Evolutionary conservation across 2,888 invertebrate genomes (phyloP).

Genomic region (Macaria liturata): DNA sequence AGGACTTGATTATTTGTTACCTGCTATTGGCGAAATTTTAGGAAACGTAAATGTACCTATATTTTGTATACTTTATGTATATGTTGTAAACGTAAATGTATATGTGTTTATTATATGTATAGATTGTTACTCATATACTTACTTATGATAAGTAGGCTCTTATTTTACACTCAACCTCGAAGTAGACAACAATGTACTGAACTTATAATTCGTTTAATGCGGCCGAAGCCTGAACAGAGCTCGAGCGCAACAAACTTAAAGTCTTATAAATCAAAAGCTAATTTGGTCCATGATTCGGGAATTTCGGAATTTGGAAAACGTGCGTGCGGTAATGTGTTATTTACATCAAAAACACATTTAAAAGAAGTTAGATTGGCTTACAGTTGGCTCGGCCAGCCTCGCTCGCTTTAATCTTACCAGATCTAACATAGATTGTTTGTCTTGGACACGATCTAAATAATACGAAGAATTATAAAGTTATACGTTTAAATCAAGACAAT

Average conservation of each 20-base stretch:
- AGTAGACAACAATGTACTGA: constrained; percentile 20
- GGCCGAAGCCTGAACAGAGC: constrained; percentile 33
- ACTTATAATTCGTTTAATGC: constrained; percentile 35
- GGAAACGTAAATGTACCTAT: too few species aligned
- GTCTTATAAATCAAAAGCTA: constrained; percentile 76
- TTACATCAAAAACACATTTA: constrained; percentile 83
- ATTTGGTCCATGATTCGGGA: constrained; percentile 71
- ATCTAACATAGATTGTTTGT: constrained; percentile 79
- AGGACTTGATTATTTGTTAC: too few species aligned
- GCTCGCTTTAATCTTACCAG: constrained; percentile 75
- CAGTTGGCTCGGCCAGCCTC: constrained; percentile 74
- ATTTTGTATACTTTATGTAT: too few species aligned
- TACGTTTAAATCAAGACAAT: too few species aligned
- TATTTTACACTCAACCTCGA: too few species aligned
- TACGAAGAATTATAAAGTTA: constrained; percentile 42
- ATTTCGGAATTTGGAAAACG: constrained; percentile 49
- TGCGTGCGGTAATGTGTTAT: constrained; percentile 79
- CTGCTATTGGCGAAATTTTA: too few species aligned
- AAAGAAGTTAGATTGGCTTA: constrained; percentile 84
- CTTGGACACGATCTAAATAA: constrained; percentile 72
- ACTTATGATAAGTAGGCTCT: too few species aligned
- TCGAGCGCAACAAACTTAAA: constrained; percentile 52
- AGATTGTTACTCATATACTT: too few species aligned
- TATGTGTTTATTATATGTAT: too few species aligned
- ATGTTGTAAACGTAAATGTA: too few species aligned